Conservation (phyloP, 2,888 invertebrate species). For the Syrphus vitripennis region DNA sequence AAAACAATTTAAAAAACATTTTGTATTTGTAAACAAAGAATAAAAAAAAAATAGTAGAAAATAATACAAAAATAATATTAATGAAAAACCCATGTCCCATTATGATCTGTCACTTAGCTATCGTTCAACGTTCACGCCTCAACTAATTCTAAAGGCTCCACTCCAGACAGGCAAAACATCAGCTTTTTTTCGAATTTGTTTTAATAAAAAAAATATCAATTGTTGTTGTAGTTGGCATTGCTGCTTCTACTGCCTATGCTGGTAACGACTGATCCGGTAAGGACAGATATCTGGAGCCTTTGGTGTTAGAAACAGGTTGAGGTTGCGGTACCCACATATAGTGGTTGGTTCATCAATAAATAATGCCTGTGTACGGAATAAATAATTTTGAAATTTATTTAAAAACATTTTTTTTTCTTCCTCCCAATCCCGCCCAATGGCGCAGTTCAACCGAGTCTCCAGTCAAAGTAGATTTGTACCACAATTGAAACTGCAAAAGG, state of each 20-base stretch:
- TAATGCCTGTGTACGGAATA: constrained; percentile 66
- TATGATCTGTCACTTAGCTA: constrained; percentile 54
- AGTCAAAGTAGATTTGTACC: neutral
- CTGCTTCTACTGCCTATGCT: neutral
- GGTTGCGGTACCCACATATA: constrained; percentile 62
- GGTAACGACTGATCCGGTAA: neutral
- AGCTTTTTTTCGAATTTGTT: constrained; percentile 41
- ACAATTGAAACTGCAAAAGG: constrained; percentile 30
- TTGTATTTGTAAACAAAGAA: neutral
- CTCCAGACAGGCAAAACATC: constrained; percentile 9
- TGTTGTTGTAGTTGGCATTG: constrained; percentile 1
- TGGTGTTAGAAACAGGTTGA: constrained; percentile 24
- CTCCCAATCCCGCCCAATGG: neutral
- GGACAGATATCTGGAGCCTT: neutral
- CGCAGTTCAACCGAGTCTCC: neutral
- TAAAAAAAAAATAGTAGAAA: neutral
- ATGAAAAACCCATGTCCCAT: constrained; percentile 47
- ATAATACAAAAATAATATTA: constrained; percentile 1
- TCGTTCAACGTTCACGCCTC: constrained; percentile 64
- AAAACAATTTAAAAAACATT: constrained; percentile 48
- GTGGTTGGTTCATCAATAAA: constrained; percentile 66
- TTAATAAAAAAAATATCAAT: neutral
- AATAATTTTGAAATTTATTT: constrained; percentile 52
- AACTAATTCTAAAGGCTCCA: constrained; percentile 50
- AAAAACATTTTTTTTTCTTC: neutral